Conservation (phyloP, 2,113 vertebrate genomes). For the Cololabis saira region DNA sequence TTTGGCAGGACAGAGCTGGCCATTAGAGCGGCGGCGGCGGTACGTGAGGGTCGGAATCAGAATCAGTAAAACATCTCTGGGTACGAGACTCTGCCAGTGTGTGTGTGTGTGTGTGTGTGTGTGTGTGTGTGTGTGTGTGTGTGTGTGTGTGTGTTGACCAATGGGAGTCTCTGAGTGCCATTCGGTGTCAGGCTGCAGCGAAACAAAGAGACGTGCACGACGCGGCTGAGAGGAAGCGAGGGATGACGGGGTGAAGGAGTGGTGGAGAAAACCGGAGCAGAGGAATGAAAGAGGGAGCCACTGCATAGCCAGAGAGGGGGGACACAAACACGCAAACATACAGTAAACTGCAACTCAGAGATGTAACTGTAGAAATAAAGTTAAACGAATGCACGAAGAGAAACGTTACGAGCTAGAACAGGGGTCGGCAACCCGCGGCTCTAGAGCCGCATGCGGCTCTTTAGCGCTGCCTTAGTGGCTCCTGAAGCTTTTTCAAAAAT, state of each 20-base stretch:
- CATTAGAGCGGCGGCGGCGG: too few relatives aligned
- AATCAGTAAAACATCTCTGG: too few relatives aligned
- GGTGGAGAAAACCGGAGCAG: slow-evolving; percentile 32
- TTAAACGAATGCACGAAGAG: background rate
- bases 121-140: too few relatives aligned
- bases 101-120: too few relatives aligned
- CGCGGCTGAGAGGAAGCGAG: slow-evolving; percentile 41
- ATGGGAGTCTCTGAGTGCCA: slow-evolving; percentile 36
- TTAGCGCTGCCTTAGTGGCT: too few relatives aligned
- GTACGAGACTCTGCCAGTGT: too few relatives aligned
- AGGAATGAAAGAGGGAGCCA: slow-evolving; percentile 36
- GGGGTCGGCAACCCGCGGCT: too few relatives aligned
- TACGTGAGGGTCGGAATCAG: too few relatives aligned
- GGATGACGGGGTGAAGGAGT: slow-evolving; percentile 42
- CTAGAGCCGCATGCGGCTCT: too few relatives aligned
- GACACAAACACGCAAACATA: background rate
- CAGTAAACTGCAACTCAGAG: background rate
- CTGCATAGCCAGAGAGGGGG: background rate
- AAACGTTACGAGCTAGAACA: too few relatives aligned
- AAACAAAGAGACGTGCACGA: slow-evolving; percentile 58
- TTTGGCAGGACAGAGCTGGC: background rate
- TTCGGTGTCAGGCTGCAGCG: slow-evolving; percentile 57
- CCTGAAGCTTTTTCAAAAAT: too few relatives aligned
- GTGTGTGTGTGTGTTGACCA: too few relatives aligned
- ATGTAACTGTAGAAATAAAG: background rate